Percentiles rank a stretch among this genome's conserved stretches.
Evolutionary conservation across 2,113 vertebrate species (phyloP).

Genomic region (Gymnorhina tibicen): DNA sequence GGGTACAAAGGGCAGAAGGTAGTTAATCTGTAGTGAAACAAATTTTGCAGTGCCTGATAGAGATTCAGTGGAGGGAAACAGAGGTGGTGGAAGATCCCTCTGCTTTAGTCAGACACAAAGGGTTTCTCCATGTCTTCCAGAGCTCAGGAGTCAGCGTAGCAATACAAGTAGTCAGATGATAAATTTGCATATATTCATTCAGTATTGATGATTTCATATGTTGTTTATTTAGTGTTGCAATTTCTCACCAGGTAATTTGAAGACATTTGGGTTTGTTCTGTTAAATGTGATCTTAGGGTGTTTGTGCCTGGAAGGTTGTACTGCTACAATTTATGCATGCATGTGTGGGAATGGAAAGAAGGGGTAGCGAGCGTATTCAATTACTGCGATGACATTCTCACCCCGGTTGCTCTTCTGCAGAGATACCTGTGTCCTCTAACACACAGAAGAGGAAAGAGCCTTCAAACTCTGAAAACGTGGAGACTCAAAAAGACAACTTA

Average conservation of each 20-base stretch:
- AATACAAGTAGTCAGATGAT: no score
- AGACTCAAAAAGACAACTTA: background rate
- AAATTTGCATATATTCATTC: fast-evolving
- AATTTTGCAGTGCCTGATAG: background rate
- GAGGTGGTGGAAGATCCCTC: background rate
- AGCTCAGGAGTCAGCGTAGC: background rate
- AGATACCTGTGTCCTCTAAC: background rate
- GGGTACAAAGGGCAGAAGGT: background rate
- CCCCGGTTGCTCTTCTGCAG: background rate
- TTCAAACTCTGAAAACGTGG: background rate
- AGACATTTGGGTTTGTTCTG: background rate
- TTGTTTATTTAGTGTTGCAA: background rate
- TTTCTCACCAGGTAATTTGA: background rate
- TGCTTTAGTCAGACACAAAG: background rate
- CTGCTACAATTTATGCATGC: fast-evolving
- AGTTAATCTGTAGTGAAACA: background rate
- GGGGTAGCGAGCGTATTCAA: background rate
- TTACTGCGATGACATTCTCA: fast-evolving
- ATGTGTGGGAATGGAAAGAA: background rate
- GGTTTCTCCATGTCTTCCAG: background rate
- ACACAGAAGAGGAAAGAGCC: background rate
- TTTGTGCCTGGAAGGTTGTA: background rate
- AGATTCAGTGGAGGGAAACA: background rate
- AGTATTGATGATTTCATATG: background rate
- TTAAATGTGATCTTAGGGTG: background rate